Percentiles rank a stretch among this genome's conserved stretches.
These are phyloP conservation scores for Drosophila pallidifrons DNA, from an alignment of 1,140 invertebrate species.

Conservation along the genomic window DNA sequence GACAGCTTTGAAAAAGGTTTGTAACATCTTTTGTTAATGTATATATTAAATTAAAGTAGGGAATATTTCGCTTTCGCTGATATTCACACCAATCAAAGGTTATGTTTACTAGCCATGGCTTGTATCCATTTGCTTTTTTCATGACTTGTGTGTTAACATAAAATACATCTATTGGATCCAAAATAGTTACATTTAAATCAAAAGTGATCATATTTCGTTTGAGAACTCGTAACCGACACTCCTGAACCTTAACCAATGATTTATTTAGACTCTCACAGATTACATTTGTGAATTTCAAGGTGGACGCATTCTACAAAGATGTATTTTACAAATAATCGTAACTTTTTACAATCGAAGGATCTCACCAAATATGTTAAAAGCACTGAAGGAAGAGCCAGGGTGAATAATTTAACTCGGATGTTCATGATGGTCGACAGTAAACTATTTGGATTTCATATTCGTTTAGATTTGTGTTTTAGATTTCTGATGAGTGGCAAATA, in stretches of 20 bases:
- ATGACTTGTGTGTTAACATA: not conserved
- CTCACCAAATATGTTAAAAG: no score
- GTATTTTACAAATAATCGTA: no score
- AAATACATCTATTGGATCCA: not conserved
- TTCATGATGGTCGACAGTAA: no score
- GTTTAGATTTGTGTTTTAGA: no score
- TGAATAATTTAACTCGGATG: no score
- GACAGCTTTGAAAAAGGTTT: slow-evolving; percentile 3
- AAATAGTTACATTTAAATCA: not conserved
- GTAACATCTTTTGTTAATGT: not conserved
- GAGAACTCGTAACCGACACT: not conserved
- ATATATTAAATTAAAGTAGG: not conserved
- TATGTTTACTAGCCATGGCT: not conserved
- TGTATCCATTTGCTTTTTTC: slow-evolving; percentile 9
- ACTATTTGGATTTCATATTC: no score
- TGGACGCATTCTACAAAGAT: not conserved
- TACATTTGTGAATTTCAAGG: not conserved
- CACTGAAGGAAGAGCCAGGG: no score
- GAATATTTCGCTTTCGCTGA: not conserved
- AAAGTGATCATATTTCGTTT: not conserved
- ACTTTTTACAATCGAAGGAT: no score
- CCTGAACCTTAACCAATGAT: not conserved
- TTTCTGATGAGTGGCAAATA: no score
- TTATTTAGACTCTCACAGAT: not conserved
- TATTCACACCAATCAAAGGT: not conserved